Base-by-base conservation (phyloP, 2,113 vertebrate species). In the Serranochromis macrocephalus region DNA sequence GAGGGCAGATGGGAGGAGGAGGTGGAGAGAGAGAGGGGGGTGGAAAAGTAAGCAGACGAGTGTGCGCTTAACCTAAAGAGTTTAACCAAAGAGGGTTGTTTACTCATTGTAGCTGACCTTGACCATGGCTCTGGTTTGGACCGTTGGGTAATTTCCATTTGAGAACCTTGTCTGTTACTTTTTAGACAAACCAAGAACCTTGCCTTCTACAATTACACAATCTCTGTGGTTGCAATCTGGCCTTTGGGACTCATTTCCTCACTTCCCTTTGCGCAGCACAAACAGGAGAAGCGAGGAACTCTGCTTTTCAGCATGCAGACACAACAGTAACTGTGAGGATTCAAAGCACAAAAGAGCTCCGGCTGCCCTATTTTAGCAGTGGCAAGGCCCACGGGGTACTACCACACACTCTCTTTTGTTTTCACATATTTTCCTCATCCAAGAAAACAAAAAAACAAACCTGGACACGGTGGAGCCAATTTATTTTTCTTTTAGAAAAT, bases 81-180 rank as follows among this genome's bases (percentile, higher is more conserved):
- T 91, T 94, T 88, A 90, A 88, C 31, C 57, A 89, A 90, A 89
- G 83, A 29, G 14, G 82, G 87, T 54, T 93, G 86, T 91, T 91
- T 87, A 81, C 78, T 81, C 26, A 36, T 3, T 36, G 29, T 3
- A 47, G 71, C 55, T 10, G 82, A 88, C 63, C 71, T 61, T 7
- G 3, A 57, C 24, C 11, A 26, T 11, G 8, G 54, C 47, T 19
- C 9, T 4, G 1, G 7, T 38, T 16, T 7, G 7, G 42, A 11
- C 7, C 2, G 31, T 4, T 40, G 31, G 53, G 55, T 81, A 14
- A 45, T 89, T 90, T 63, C 71, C 80, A 31, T 3, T 19, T 5
- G 10, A 26, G 10, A 13, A 21, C 51, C 42, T 24, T 55, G 71
- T 42, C 66, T 57, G 33, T 73, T 38, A 36, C 49, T 24, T 8